A percentile compares a stretch with the other conserved stretches of the same genome.
These are phyloP conservation scores for Sebastes cheni DNA, from an alignment of 2,797 vertebrate genomes.

Conservation along the genomic window DNA sequence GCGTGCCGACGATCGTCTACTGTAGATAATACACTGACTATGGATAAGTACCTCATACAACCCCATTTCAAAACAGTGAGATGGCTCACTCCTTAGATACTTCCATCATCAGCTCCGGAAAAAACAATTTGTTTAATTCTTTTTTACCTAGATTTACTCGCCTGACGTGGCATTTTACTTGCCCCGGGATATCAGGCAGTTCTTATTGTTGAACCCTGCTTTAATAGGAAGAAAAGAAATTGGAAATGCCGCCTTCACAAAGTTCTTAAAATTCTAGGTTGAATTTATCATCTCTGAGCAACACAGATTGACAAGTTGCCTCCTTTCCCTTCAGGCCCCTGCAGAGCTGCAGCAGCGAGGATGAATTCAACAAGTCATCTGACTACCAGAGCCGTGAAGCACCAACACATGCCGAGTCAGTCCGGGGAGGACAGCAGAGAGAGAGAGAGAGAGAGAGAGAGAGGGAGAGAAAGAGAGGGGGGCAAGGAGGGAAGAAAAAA, in stretches of 20 bases:
- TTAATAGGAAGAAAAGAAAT: neutral
- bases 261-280: neutral
- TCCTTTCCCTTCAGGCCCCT: neutral
- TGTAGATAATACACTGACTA: too few relatives aligned
- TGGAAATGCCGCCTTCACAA: neutral
- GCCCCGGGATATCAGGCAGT: too few relatives aligned
- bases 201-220: neutral
- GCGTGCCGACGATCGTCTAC: too few relatives aligned
- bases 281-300: neutral
- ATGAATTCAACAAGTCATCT: constrained; percentile 5
- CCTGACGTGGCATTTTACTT: too few relatives aligned
- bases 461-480: neutral
- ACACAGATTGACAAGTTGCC: neutral
- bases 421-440: constrained; percentile 41
- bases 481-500: neutral
- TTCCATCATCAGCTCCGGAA: too few relatives aligned
- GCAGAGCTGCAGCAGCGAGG: neutral
- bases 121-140: too few relatives aligned
- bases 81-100: too few relatives aligned
- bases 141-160: too few relatives aligned
- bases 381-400: constrained; percentile 49
- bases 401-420: constrained; percentile 24
- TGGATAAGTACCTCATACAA: too few relatives aligned
- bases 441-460: neutral
- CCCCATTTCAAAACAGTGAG: too few relatives aligned